Percentiles rank a stretch among this genome's conserved stretches.
These are phyloP conservation scores for Drosophila asahinai DNA, from an alignment of 1,140 invertebrate species.

Conservation along the genomic window DNA sequence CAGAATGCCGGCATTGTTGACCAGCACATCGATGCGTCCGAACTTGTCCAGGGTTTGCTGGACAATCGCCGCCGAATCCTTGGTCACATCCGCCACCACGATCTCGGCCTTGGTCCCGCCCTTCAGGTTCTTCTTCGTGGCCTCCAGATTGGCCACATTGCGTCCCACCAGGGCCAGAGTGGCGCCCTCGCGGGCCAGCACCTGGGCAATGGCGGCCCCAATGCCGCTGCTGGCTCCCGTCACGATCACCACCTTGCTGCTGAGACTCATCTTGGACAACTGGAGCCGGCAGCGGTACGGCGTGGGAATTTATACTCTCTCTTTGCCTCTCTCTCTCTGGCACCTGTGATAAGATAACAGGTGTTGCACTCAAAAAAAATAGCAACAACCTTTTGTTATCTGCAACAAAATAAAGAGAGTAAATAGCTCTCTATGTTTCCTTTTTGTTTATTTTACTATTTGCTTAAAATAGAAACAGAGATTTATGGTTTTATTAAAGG, in stretches of 20 bases:
- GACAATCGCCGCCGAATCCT: slow-evolving; percentile 91
- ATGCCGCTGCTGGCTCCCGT: slow-evolving; percentile 96
- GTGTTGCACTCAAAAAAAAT: slow-evolving; percentile 18
- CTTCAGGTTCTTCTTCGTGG: slow-evolving; percentile 63
- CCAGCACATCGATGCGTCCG: slow-evolving; percentile 91
- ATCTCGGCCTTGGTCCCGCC: slow-evolving; percentile 35
- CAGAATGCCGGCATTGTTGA: slow-evolving; percentile 96
- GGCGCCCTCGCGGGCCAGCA: slow-evolving; percentile 91
- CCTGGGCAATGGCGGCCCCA: slow-evolving; percentile 91
- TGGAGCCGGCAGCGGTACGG: slow-evolving; percentile 6
- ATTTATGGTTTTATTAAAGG: neutral
- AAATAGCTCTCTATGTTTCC: neutral
- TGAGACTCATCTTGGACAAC: slow-evolving; percentile 72
- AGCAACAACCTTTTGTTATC: neutral
- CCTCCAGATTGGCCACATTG: slow-evolving; percentile 88
- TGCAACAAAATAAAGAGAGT: neutral
- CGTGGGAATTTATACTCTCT: slow-evolving; percentile 44
- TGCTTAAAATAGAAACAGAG: neutral
- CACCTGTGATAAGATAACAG: slow-evolving; percentile 62
- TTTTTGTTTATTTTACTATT: neutral
- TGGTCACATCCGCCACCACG: slow-evolving; percentile 88
- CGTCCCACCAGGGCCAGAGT: slow-evolving; percentile 90
- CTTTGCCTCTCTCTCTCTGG: neutral
- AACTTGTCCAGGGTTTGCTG: slow-evolving; percentile 90
- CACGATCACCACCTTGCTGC: slow-evolving; percentile 89